Conservation (phyloP, 2,113 vertebrate genomes). For the Acrocephalus kingi region DNA sequence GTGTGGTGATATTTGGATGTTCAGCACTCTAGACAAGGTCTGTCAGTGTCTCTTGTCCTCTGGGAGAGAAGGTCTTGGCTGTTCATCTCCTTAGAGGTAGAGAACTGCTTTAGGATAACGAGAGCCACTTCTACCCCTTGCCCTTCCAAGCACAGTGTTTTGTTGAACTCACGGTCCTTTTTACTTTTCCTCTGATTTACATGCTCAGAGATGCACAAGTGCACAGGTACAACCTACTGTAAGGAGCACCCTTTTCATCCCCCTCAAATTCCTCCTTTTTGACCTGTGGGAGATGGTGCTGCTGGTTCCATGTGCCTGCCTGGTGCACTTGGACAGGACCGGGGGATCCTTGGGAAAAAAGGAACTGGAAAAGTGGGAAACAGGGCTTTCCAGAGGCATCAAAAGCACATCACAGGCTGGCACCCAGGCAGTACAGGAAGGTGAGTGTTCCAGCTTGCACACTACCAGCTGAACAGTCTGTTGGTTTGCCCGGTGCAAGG, state of each 20-base stretch:
- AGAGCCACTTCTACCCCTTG: background rate
- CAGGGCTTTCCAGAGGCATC: background rate
- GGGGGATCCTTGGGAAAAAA: background rate
- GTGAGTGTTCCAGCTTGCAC: background rate
- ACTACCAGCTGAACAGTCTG: background rate
- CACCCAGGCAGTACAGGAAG: background rate
- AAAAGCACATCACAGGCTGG: background rate
- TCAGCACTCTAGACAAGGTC: background rate
- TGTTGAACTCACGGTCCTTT: background rate
- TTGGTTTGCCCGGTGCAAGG: background rate
- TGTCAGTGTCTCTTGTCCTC: background rate
- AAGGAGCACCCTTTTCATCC: background rate
- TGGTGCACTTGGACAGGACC: background rate
- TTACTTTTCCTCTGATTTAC: background rate
- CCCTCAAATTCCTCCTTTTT: background rate
- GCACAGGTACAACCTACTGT: background rate
- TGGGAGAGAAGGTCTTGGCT: background rate
- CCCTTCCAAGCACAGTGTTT: background rate
- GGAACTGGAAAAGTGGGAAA: background rate
- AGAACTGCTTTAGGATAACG: background rate
- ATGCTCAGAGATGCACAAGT: background rate
- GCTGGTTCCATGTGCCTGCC: fast-evolving
- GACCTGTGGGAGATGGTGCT: background rate
- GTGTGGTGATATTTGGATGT: background rate
- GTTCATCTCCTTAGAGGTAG: background rate